These are phyloP conservation scores for Mobula hypostoma DNA, from an alignment of 2,113 vertebrate genomes.

Conservation along the genomic window DNA sequence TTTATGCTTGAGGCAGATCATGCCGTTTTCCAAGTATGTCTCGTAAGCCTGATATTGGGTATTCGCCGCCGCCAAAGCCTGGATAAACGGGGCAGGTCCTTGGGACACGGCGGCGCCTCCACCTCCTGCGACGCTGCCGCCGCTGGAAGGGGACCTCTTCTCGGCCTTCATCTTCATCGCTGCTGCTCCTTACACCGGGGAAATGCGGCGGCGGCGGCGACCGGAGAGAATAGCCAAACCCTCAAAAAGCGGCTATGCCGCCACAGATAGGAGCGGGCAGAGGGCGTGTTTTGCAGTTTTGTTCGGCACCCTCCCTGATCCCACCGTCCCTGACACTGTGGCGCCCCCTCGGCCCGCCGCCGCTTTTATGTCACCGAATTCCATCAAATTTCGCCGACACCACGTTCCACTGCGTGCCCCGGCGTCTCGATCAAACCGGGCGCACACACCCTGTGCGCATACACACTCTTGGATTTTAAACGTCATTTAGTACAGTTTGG, in stretches of 20 bases:
- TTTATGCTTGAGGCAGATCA: constrained; percentile 94
- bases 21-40: constrained; percentile 83
- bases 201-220: constrained; percentile 46
- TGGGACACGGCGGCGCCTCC: background rate
- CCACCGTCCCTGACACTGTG: background rate
- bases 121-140: constrained; percentile 43
- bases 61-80: constrained; percentile 56
- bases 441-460: no score
- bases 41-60: constrained; percentile 77
- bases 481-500: no score
- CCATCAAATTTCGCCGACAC: background rate
- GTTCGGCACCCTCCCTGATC: background rate
- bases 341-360: constrained; percentile 7
- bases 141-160: constrained; percentile 52
- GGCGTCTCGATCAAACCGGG: background rate
- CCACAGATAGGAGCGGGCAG: no score
- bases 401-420: constrained; percentile 21
- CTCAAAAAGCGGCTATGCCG: background rate
- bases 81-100: constrained; percentile 36
- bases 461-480: no score
- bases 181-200: constrained; percentile 2
- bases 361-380: constrained; percentile 26
- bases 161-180: constrained; percentile 54
- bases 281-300: background rate
- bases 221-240: constrained; percentile 61